Base-by-base conservation (phyloP, 2,888 invertebrate species). In the Camptogramma bilineatum region DNA sequence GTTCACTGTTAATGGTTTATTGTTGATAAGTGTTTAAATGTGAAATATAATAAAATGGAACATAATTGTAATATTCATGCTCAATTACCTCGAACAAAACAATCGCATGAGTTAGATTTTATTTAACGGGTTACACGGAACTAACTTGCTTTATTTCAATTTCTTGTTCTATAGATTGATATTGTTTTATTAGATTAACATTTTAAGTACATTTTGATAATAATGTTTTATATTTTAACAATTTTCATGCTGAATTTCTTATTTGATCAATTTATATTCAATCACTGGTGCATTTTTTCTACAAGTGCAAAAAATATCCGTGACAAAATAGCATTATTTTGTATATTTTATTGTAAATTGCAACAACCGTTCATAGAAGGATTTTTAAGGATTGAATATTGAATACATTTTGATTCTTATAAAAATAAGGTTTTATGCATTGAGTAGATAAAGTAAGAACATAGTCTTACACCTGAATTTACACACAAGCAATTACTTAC, bases 101-200 rank as follows among this genome's bases (percentile, higher is more conserved):
- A 67, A 65, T 70, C 52, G 53, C 48, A 55, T 63, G 63, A 52
- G 42, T 44, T 71, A 28, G n/a, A 59, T 63, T 68, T 58, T 52
- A 68, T 70, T 67, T 59, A 48, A 55, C 44, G 17, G 8, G 10
- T 60, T 59, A 39, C 34, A 61, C 39, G 65, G 55, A 65, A 66
- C 58, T 64, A 64, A 67, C 56, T 28, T 42, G 69, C 66, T 75
- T 28, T 18, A 73, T 73, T 79, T 72, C 76, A 78, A 79, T 80
- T 80, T 75, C 70, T 71, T 74, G 74, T 68, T 69, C 67, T 48
- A 28, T 10, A 56, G 9, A 42, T 53, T 47, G 10, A 28, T 53
- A 52, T 39, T 19, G 18, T 16, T 39, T 34, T n/a, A 17, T 44
- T 16, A 13, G 13, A 44, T 13, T 16, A 16, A 44, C 34, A 13